Evolutionary conservation across 2,888 invertebrate species (phyloP).

Genomic region (Cantharis rufa): DNA sequence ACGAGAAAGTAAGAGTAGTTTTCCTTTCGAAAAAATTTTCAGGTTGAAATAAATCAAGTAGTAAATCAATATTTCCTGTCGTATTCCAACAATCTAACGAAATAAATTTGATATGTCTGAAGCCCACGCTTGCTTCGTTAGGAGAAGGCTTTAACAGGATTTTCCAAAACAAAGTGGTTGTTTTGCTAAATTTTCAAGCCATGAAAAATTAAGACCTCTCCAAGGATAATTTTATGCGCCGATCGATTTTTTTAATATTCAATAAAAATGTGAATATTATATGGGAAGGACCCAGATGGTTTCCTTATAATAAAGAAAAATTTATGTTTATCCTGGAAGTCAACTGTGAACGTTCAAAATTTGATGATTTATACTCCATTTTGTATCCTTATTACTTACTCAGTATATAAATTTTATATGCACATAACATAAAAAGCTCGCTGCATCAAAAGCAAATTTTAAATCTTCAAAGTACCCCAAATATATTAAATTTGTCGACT

Average conservation of each 20-base stretch:
- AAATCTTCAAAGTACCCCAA: not conserved
- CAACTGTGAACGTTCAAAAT: not conserved
- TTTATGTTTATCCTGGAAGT: not conserved
- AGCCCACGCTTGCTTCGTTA: not conserved
- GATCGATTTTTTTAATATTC: not conserved
- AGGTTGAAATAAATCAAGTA: not conserved
- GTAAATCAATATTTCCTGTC: not conserved
- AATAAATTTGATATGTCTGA: not conserved
- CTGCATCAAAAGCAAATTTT: not conserved
- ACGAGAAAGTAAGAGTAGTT: not conserved
- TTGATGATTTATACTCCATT: not conserved
- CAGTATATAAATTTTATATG: slow-evolving; percentile 1
- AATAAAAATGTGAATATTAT: not conserved
- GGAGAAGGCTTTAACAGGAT: not conserved
- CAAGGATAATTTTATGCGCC: not conserved
- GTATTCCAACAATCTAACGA: not conserved
- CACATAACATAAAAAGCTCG: not conserved
- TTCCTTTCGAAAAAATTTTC: not conserved
- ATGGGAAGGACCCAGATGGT: not conserved
- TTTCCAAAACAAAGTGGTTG: not conserved
- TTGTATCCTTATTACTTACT: not conserved
- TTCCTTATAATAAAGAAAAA: not conserved
- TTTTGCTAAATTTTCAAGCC: not conserved
- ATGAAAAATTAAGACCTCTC: not conserved
- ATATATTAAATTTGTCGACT: not conserved